Base-by-base conservation (phyloP, 2,888 invertebrate genomes). In the Trimorus sp. region DNA sequence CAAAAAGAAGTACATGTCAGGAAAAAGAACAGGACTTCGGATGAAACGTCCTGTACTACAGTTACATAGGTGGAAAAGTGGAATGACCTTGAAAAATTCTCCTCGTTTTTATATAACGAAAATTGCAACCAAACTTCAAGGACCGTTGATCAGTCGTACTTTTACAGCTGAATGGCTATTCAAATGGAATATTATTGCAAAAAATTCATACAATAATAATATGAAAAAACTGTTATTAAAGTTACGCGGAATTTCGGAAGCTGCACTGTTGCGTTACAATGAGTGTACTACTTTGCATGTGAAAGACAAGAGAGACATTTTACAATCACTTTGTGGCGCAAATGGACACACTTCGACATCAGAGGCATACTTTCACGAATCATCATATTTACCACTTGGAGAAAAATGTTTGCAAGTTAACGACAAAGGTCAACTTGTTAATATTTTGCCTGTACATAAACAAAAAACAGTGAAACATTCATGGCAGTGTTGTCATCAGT, bases 361-460 rank as follows among this genome's bases (percentile, higher is more conserved):
- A 12, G 49, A 49, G n/a, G 49, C 49, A 12, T 49, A 49, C 14
- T 49, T 49, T 49, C n/a, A 49, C 6, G 49, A 49, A 49, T 49
- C 49, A 49, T 49, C 49, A n/a, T 49, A 49, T 14, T n/a, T 14
- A 14, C 49, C 14, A 3, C 14, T 49, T 14, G 1, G 1, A 12
- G n/a, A 49, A 1, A 12, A 49, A 14, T 2, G n/a, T 14, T 49
- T 49, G n/a, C 2, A n/a, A 12, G n/a, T 49, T 1, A 49, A 49
- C 6, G 14, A 3, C 4, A 14, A 49, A 49, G 49, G 49, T 12
- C 49, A 49, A 49, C n/a, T 14, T 14, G n/a, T 14, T 3, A 49
- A 49, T n/a, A 49, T 49, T 49, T 49, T 49, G 12, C 49, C 49
- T 14, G 1, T 49, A 12, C 11, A 49, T 40, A 49, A 12, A n/a